Percentiles rank a stretch among this genome's conserved stretches.
phyloP scores from a whole-genome alignment of 2,888 invertebrate genomes.

The Heliconius erato region DNA sequence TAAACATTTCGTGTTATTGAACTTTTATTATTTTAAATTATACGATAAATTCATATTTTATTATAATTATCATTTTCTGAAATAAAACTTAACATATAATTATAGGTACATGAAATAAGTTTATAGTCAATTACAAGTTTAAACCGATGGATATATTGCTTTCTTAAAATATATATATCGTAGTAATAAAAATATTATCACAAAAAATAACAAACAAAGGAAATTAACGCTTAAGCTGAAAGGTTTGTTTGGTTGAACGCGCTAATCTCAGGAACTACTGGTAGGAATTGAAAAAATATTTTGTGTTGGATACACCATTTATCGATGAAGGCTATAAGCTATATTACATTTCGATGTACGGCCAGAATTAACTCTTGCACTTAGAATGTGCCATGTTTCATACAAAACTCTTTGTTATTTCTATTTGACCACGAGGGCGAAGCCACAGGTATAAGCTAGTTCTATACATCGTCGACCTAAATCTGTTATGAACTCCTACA shows the following conservation, averaged over 20 bases:
- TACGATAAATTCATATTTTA: background rate
- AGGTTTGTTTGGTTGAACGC: conserved; percentile 6
- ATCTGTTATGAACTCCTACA: background rate
- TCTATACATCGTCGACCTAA: background rate
- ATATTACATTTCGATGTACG: background rate
- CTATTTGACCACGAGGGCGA: background rate
- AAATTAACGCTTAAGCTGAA: background rate
- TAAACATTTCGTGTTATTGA: background rate
- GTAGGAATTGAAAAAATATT: background rate
- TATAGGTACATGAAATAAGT: background rate
- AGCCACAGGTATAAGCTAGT: background rate
- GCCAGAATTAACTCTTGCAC: no score
- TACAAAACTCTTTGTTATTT: background rate
- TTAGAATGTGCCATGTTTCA: no score
- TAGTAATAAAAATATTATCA: background rate
- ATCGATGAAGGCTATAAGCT: background rate
- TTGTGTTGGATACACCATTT: background rate
- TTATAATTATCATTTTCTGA: background rate
- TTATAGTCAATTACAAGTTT: conserved; percentile 2
- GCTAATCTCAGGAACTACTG: background rate
- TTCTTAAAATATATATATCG: background rate
- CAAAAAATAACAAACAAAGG: background rate
- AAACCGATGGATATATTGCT: background rate
- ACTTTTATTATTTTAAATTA: background rate
- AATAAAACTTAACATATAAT: background rate